These are phyloP conservation scores for Linyphia triangularis DNA, from an alignment of 2,888 invertebrate genomes.

Conservation along the genomic window DNA sequence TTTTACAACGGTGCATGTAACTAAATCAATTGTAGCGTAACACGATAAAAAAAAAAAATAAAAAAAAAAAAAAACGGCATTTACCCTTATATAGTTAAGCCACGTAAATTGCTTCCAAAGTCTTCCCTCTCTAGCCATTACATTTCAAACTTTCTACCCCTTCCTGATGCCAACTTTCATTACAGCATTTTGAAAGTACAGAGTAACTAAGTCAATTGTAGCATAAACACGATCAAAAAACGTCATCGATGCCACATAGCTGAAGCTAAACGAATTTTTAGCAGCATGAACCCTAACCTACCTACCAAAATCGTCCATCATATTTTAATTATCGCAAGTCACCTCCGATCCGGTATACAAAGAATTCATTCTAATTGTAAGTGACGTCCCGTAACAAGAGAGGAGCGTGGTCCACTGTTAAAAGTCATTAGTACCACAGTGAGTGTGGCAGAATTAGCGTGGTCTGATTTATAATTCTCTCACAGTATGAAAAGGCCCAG, in stretches of 20 bases:
- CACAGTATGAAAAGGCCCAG: constrained; percentile 49
- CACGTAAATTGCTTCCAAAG: no score
- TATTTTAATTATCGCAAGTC: constrained; percentile 62
- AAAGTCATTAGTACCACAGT: constrained; percentile 53
- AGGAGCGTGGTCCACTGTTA: constrained; percentile 29
- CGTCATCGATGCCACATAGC: background rate
- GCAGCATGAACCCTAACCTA: constrained; percentile 4
- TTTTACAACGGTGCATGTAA: no score
- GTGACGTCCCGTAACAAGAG: constrained; percentile 49
- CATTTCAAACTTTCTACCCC: no score
- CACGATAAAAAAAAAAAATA: no score
- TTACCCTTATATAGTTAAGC: no score
- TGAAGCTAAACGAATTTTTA: constrained; percentile 24
- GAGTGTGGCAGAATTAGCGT: constrained; percentile 49
- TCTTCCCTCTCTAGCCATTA: no score
- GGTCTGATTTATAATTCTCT: constrained; percentile 63
- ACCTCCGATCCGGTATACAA: constrained; percentile 35
- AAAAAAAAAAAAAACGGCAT: no score
- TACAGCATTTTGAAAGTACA: background rate
- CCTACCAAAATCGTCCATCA: constrained; percentile 41
- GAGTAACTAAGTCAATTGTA: background rate
- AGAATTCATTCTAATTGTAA: constrained; percentile 65
- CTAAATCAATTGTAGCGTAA: no score
- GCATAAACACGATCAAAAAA: constrained; percentile 17
- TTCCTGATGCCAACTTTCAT: background rate